Evolutionary conservation across 2,888 invertebrate genomes (phyloP).

Genomic region (Dryobotodes eremita): DNA sequence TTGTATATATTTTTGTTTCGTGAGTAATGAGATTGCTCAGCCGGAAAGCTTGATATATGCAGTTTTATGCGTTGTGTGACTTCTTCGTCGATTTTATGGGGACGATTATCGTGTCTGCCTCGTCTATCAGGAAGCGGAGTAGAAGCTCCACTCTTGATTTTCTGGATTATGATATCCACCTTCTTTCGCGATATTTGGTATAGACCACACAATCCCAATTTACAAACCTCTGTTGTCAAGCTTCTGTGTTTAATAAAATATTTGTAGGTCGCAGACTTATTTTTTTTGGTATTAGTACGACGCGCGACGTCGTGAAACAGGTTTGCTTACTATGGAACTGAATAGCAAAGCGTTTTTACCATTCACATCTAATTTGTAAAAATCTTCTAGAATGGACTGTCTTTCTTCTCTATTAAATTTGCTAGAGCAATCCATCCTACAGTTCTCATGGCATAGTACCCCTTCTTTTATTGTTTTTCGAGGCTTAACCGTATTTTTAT

Average conservation of each 20-base stretch:
- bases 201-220: conserved; percentile 46
- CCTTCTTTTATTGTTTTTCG: conserved; percentile 45
- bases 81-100: conserved; percentile 16
- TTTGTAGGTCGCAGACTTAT: conserved; percentile 43
- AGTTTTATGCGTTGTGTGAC: conserved; percentile 19
- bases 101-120: conserved; percentile 43
- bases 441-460: conserved; percentile 42
- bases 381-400: too few species aligned
- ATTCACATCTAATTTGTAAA: too few species aligned
- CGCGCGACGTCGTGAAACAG: neutral
- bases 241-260: conserved; percentile 42
- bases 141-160: conserved; percentile 36
- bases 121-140: conserved; percentile 30
- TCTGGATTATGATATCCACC: conserved; percentile 41
- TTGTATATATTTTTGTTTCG: conserved; percentile 64
- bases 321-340: too few species aligned
- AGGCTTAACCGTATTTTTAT: conserved; percentile 41
- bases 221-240: conserved; percentile 36
- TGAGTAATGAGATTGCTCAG: conserved; percentile 63
- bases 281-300: conserved; percentile 38
- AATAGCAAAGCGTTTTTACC: too few species aligned
- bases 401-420: too few species aligned
- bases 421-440: conserved; percentile 8
- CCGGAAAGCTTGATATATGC: conserved; percentile 46
- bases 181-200: conserved; percentile 45